Evolutionary conservation across 1,140 invertebrate genomes (phyloP), one percentile per base, ranked within the genome.

Genomic region (Drosophila bocki): DNA sequence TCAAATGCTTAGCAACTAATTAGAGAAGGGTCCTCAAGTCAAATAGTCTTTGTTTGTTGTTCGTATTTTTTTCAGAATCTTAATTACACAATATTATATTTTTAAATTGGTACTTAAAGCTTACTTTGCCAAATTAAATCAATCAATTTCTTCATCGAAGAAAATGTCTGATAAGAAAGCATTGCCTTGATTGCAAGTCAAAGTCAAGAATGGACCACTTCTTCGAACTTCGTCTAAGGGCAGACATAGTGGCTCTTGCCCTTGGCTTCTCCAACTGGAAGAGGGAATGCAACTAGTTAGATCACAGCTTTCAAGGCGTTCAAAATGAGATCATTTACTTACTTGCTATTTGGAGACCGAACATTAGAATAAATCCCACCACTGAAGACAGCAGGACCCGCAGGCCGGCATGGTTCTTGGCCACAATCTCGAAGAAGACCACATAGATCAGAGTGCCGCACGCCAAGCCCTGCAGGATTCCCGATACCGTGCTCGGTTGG

Each of bases 401-500:
- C 41, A 97, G 93, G 9, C 96, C 96, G 15, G 95, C 94, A 57
- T 96, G 94, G 80, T 97, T 96, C 56, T 96, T 94, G 63, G 96
- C 96, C 69, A 98, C 94, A 19, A 98, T 96, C 93, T 98, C 97
- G 91, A 98, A 98, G 94, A 98, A 98, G n/a, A 97, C 96, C 42
- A 98, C 97, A 91, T 98, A 98, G 0, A 98, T 94, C 3, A 98
- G 93, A 0, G 97, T 98, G 15, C 97, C 97, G n/a, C 83, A 88
- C 29, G 83, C 83, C 12, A 87, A 72, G 8, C 83, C 77, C 61
- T 87, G 83, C 17, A 87, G 37, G 9, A 87, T 94, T 1, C 95
- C 94, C 0, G 95, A 94, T 3, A 94, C 93, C 19, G 95, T 93
- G 65, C 94, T 95, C 3, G 95, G 94, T 6, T 94, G 93, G 6